Conservation (phyloP, 2,888 invertebrate species). For the Brachyptera risi region DNA sequence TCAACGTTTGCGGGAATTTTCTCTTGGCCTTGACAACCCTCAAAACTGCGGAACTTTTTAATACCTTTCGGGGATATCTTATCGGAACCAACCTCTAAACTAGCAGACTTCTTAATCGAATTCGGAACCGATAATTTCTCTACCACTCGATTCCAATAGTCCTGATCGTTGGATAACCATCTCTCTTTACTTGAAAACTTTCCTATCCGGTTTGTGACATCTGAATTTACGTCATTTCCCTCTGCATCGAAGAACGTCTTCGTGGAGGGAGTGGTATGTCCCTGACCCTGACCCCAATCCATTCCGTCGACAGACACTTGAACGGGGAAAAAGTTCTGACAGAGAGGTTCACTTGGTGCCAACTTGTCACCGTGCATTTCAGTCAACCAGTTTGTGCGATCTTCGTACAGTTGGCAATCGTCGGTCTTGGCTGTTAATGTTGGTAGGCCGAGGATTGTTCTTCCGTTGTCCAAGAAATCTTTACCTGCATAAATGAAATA, state of each 20-base stretch:
- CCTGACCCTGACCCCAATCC: background rate
- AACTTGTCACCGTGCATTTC: too few species aligned
- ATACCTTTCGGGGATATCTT: slow-evolving; percentile 36
- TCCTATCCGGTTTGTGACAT: background rate
- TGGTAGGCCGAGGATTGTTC: slow-evolving; percentile 27
- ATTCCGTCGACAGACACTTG: background rate
- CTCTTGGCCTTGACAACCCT: slow-evolving; percentile 48
- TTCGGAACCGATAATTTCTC: background rate
- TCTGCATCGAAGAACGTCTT: background rate
- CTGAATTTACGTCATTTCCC: background rate
- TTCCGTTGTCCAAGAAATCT: slow-evolving; percentile 31
- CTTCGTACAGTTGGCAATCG: background rate
- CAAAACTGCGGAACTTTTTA: slow-evolving; percentile 55
- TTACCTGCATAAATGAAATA: too few species aligned
- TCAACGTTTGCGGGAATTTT: slow-evolving; percentile 37
- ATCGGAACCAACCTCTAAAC: slow-evolving; percentile 13
- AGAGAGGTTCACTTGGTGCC: background rate
- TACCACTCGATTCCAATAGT: slow-evolving; percentile 13
- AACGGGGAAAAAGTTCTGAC: background rate
- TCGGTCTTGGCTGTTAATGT: background rate
- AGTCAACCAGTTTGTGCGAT: background rate
- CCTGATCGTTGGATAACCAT: slow-evolving; percentile 14
- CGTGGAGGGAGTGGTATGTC: background rate
- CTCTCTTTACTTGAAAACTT: background rate
- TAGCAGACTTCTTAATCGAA: slow-evolving; percentile 14